phyloP scores from a whole-genome alignment of 2,888 invertebrate species.

The Sturmia bella region DNA sequence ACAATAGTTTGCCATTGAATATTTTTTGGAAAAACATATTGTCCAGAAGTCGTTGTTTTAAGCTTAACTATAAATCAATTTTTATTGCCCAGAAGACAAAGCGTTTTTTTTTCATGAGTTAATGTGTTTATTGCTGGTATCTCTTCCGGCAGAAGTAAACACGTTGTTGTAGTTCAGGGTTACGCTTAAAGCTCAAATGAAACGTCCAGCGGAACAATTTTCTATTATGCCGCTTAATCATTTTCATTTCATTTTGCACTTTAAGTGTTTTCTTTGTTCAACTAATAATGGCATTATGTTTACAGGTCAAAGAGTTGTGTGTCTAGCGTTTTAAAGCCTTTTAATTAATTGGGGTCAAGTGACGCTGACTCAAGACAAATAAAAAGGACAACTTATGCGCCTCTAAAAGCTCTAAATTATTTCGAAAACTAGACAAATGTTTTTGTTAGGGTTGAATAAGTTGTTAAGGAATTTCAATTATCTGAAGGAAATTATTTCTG shows the following conservation, averaged over 20 bases:
- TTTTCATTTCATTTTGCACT: neutral
- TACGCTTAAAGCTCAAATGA: neutral
- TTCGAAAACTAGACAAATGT: neutral
- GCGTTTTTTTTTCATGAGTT: neutral
- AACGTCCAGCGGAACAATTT: neutral
- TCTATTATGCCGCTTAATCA: neutral
- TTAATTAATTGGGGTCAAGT: slow-evolving; percentile 17
- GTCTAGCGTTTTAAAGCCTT: neutral
- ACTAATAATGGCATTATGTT: neutral
- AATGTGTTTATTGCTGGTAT: too few relatives aligned
- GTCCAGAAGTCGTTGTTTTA: too few relatives aligned
- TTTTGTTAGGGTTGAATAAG: neutral
- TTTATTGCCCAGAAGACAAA: too few relatives aligned
- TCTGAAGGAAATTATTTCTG: too few relatives aligned
- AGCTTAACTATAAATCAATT: too few relatives aligned
- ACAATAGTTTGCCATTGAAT: too few relatives aligned
- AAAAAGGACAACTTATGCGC: too few relatives aligned
- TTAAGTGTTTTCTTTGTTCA: neutral
- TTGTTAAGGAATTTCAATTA: slow-evolving; percentile 5
- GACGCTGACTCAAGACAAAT: neutral
- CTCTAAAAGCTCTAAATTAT: neutral
- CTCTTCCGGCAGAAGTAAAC: too few relatives aligned
- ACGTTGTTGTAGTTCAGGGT: slow-evolving; percentile 14
- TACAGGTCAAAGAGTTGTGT: slow-evolving; percentile 4
- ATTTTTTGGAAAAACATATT: too few relatives aligned